Conservation (phyloP, 2,113 vertebrate species). For the Numenius arquata region DNA sequence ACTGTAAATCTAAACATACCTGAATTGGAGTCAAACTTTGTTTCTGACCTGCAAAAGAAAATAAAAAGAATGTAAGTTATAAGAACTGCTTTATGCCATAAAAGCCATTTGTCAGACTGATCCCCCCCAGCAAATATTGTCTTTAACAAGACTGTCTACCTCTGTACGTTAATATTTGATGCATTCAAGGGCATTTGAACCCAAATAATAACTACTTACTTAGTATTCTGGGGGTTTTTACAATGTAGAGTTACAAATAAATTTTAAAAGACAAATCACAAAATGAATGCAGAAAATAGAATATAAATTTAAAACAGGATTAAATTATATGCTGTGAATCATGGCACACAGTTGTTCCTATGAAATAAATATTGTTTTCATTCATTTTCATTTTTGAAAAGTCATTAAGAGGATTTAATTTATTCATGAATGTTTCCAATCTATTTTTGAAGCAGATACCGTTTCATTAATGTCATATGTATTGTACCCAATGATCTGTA, state of each 20-base stretch:
- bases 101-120: not conserved
- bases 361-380: conserved; percentile 29
- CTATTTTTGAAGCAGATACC: conserved; percentile 60
- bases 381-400: conserved; percentile 56
- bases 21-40: conserved; percentile 97
- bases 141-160: not conserved
- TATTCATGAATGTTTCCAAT: conserved; percentile 56
- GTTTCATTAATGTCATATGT: conserved; percentile 53
- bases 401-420: conserved; percentile 45
- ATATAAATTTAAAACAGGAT: not conserved
- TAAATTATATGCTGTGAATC: not conserved
- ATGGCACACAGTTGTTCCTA: not conserved
- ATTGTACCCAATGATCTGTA: conserved; percentile 50
- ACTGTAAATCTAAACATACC: conserved; percentile 83
- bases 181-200: not conserved
- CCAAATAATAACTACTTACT: not conserved
- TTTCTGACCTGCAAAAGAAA: conserved; percentile 84
- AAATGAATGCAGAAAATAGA: conserved; percentile 1
- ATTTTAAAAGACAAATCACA: not conserved
- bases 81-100: conserved; percentile 46
- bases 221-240: not conserved
- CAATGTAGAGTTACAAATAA: not conserved
- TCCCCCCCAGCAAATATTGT: not conserved
- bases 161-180: not conserved
- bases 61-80: conserved; percentile 46